Evolutionary conservation across 1,140 invertebrate species (phyloP), one percentile per base, ranked within the genome.

Genomic region (Penaeus chinensis): DNA sequence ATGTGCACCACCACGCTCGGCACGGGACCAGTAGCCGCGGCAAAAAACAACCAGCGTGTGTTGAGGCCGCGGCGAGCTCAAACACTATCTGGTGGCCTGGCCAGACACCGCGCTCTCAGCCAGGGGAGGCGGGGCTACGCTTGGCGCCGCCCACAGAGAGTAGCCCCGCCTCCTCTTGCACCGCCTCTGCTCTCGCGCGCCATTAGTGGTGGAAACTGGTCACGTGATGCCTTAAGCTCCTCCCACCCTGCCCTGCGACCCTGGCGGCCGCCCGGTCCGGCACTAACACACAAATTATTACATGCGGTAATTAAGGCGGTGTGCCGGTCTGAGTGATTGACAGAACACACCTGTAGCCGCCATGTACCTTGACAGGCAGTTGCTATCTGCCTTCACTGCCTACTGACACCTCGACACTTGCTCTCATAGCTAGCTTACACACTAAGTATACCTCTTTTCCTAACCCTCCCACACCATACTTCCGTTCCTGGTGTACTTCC

Each of bases 21-120:
- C 83, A 66, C 77, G 77, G 78, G 80, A 82, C 42, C 85, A 63
- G 85, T 24, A 77, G 85, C 85, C 85, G 80, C 85, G 78, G 85
- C 85, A 87, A 87, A 87, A 87, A 87, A 77, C 85, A 87, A 80
- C 65, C 85, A 71, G 85, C 85, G 85, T 87, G 85, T 87, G 85
- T 87, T 87, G 69, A 82, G 80, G 85, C 85, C 85, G 79, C 85
- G 85, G 85, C 85, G 79, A 87, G 85, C 85, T 87, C 78, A 87
- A 74, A 87, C 85, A 87, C 85, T 87, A 82, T 87, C 85, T 82
- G 85, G 66, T 42, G 85, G 24, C 22, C 71, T 37, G 63, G 78
- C 60, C 27, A 60, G 24, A 61, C 85, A 82, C 76, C 76, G 85
- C 85, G 27, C 85, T 87, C 81, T 87, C 80, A 47, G 47, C 69